Percentiles rank a stretch among this genome's conserved stretches.
Conservation (phyloP, 1,140 invertebrate species). For the Lasaia peninsularis region DNA sequence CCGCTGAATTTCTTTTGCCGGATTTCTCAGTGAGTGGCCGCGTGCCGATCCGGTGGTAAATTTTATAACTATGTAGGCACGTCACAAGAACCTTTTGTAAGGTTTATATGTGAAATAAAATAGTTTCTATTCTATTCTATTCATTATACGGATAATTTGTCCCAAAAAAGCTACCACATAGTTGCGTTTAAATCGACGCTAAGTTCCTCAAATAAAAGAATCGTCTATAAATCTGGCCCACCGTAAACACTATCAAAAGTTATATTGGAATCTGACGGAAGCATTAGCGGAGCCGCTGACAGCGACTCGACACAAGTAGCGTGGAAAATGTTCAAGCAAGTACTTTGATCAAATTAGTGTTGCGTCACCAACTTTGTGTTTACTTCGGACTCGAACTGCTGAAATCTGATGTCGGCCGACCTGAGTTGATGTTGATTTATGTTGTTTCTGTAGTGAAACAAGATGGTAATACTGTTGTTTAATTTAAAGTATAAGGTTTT, state of each 20-base stretch:
- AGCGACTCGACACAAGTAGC: constrained; percentile 59
- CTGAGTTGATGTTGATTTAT: not conserved
- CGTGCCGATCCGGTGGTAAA: no score
- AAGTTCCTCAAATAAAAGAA: constrained; percentile 5
- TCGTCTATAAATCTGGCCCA: constrained; percentile 25
- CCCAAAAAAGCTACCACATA: no score
- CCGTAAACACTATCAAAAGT: constrained; percentile 49
- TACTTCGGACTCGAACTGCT: constrained; percentile 27
- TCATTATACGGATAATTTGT: no score
- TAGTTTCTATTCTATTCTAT: no score
- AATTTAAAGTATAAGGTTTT: no score
- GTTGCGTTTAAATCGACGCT: no score
- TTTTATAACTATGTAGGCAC: no score
- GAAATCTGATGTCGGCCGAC: constrained; percentile 30
- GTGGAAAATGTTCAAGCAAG: constrained; percentile 52
- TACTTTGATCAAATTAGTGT: constrained; percentile 69
- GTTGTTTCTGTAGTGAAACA: not conserved
- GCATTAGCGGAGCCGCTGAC: constrained; percentile 68
- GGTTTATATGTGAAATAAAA: no score
- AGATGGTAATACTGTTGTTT: not conserved
- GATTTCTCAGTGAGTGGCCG: no score
- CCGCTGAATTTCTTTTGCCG: no score
- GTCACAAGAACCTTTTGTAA: no score
- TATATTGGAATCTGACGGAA: constrained; percentile 64
- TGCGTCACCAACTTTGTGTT: constrained; percentile 50